Percentiles rank a stretch among this genome's conserved stretches.
Evolutionary conservation across 2,888 invertebrate genomes (phyloP).

Genomic region (Metalampra italica): DNA sequence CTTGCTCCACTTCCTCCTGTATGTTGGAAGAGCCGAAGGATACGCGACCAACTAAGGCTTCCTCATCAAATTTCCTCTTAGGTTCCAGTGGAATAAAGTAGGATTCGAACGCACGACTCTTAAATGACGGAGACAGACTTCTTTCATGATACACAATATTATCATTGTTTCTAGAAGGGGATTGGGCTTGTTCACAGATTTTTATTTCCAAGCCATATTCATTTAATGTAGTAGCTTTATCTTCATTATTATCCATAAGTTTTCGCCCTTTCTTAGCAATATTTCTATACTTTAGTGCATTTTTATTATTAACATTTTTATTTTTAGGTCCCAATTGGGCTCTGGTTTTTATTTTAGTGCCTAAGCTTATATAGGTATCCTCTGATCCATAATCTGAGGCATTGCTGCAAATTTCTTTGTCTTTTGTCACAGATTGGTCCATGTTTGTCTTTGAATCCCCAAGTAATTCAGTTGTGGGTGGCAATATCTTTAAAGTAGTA

Average conservation of each 20-base stretch:
- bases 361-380: slow-evolving; percentile 71
- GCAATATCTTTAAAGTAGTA: slow-evolving; percentile 48
- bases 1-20: slow-evolving; percentile 44
- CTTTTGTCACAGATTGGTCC: slow-evolving; percentile 27
- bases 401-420: slow-evolving; percentile 60
- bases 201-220: slow-evolving; percentile 62
- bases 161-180: slow-evolving; percentile 43
- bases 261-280: slow-evolving; percentile 50
- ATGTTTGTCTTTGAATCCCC: slow-evolving; percentile 34
- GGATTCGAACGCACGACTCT: slow-evolving; percentile 49
- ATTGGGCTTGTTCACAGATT: slow-evolving; percentile 48
- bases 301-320: slow-evolving; percentile 48
- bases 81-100: slow-evolving; percentile 55
- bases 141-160: slow-evolving; percentile 24
- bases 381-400: slow-evolving; percentile 71
- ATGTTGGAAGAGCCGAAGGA: slow-evolving; percentile 42
- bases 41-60: slow-evolving; percentile 36
- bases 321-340: slow-evolving; percentile 57
- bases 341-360: slow-evolving; percentile 73
- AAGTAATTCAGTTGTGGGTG: slow-evolving; percentile 60
- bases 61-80: slow-evolving; percentile 30
- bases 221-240: slow-evolving; percentile 26
- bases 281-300: slow-evolving; percentile 54
- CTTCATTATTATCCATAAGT: slow-evolving; percentile 44
- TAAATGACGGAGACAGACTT: slow-evolving; percentile 41